Conservation (phyloP, 2,113 vertebrate species). For the Python bivittatus region DNA sequence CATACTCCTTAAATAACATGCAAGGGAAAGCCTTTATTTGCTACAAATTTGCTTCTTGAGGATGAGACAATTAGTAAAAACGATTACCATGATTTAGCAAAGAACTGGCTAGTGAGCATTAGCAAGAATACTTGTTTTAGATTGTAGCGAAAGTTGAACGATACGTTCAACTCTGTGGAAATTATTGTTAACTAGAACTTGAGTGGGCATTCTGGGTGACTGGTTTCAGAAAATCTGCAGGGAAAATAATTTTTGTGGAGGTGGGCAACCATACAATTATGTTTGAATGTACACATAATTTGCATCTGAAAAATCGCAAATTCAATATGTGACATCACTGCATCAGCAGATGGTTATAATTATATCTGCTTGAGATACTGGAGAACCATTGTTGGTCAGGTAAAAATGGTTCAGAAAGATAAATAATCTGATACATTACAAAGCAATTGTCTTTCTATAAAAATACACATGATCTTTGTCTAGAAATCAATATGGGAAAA, state of each 20-base stretch:
- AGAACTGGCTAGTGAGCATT: constrained; percentile 60
- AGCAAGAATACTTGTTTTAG: constrained; percentile 54
- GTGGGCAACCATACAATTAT: background rate
- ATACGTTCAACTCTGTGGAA: constrained; percentile 43
- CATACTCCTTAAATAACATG: constrained; percentile 25
- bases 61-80: constrained; percentile 62
- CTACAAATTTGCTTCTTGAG: constrained; percentile 39
- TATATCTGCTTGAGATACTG: background rate
- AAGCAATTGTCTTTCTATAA: background rate
- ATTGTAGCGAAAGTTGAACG: constrained; percentile 32
- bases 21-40: constrained; percentile 38
- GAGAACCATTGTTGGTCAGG: background rate
- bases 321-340: background rate
- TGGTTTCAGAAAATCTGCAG: constrained; percentile 14
- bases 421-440: background rate
- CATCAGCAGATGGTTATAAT: background rate
- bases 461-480: too few relatives aligned
- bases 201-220: constrained; percentile 23
- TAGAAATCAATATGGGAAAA: background rate
- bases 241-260: background rate
- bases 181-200: constrained; percentile 48
- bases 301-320: background rate
- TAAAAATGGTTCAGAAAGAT: background rate
- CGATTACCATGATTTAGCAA: constrained; percentile 58
- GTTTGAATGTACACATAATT: background rate